Evolutionary conservation across 2,113 vertebrate species (phyloP).

Genomic region (Solea senegalensis): DNA sequence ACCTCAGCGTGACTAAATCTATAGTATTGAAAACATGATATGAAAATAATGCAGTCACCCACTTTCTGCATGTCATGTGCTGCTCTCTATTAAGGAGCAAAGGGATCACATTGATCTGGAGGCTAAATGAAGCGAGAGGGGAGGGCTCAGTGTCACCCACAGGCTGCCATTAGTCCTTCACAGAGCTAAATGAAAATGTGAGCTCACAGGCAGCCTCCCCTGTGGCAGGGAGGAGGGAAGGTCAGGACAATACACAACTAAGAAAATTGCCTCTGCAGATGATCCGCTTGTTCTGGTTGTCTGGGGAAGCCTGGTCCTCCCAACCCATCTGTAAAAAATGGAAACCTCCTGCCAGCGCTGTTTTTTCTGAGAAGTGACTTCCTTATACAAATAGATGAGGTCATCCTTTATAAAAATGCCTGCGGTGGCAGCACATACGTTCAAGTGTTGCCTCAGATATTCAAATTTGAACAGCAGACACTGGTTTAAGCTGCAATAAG

Average conservation of each 20-base stretch:
- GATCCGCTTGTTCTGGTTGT: slow-evolving; percentile 31
- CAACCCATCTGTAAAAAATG: slow-evolving; percentile 21
- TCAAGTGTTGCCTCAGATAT: slow-evolving; percentile 6
- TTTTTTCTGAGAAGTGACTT: slow-evolving; percentile 33
- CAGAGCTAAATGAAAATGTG: slow-evolving; percentile 47
- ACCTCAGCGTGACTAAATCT: neutral
- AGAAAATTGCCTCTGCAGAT: slow-evolving; percentile 24
- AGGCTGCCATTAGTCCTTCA: slow-evolving; percentile 59
- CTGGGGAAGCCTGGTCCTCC: neutral
- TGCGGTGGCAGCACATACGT: neutral
- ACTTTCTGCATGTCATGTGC: slow-evolving; percentile 1
- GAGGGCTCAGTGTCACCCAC: slow-evolving; percentile 45
- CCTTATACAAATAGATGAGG: slow-evolving; percentile 29
- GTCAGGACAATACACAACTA: slow-evolving; percentile 20
- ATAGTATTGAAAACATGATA: neutral
- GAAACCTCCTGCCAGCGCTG: slow-evolving; percentile 4
- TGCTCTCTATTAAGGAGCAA: slow-evolving; percentile 10
- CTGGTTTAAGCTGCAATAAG: neutral
- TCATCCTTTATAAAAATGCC: slow-evolving; percentile 37
- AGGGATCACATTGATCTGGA: slow-evolving; percentile 55
- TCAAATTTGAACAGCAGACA: slow-evolving; percentile 10
- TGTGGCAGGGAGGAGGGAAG: slow-evolving; percentile 44
- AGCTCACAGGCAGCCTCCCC: slow-evolving; percentile 38
- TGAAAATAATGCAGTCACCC: slow-evolving; percentile 9
- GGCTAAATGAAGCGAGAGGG: slow-evolving; percentile 42